phyloP scores from a whole-genome alignment of 2,888 invertebrate species.

The Drosophila peninsularis region DNA sequence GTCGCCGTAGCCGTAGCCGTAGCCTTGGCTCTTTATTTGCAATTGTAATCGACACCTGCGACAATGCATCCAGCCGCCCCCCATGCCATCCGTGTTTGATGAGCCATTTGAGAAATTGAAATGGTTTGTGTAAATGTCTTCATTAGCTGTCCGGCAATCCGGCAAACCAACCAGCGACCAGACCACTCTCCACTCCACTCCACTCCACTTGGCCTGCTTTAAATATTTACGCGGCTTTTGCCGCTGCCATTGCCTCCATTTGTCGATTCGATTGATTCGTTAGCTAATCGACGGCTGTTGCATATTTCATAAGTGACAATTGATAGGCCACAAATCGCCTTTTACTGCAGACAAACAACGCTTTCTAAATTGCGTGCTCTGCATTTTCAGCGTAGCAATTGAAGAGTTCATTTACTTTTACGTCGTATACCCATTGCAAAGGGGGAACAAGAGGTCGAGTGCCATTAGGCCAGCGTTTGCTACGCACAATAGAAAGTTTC shows the following conservation, averaged over 20 bases:
- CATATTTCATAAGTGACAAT: conserved; percentile 39
- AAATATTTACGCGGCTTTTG: conserved; percentile 27
- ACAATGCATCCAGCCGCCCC: conserved; percentile 20
- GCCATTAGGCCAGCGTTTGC: not conserved
- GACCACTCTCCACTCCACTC: not conserved
- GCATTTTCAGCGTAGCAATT: not conserved
- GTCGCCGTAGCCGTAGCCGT: not conserved
- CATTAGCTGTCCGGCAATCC: conserved; percentile 9
- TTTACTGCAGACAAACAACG: not conserved
- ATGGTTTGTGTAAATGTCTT: conserved; percentile 24
- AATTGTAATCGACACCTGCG: conserved; percentile 39
- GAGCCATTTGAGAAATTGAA: conserved; percentile 62
- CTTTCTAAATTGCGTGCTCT: conserved; percentile 19
- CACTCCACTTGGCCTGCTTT: conserved; percentile 11
- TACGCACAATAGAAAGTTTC: not conserved
- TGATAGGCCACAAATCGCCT: not conserved
- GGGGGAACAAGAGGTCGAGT: not conserved
- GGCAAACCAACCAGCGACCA: not conserved
- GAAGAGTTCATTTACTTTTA: not conserved
- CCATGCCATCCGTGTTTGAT: conserved; percentile 27
- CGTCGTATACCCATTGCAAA: not conserved
- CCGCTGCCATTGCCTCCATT: conserved; percentile 5
- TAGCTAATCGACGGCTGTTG: conserved; percentile 38
- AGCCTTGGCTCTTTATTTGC: conserved; percentile 13
- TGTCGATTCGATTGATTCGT: conserved; percentile 50